Conservation (phyloP, 2,113 vertebrate genomes). For the Centropus unirufus region DNA sequence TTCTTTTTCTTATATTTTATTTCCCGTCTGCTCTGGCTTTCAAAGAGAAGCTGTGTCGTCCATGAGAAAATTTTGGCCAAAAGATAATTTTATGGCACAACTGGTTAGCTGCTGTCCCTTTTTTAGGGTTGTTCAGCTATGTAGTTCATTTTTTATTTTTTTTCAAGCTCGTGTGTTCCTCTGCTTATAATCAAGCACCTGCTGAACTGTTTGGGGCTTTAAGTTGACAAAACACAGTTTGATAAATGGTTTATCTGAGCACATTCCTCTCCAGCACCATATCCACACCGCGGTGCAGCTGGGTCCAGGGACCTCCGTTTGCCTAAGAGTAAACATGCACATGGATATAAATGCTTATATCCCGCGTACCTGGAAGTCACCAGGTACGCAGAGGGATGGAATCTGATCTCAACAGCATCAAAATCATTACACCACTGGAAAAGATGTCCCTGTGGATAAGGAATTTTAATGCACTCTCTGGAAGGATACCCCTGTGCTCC, state of each 20-base stretch:
- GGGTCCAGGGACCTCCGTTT: neutral
- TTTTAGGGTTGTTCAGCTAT: neutral
- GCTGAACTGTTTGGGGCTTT: neutral
- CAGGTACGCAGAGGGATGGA: neutral
- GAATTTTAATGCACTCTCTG: neutral
- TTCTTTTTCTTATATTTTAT: neutral
- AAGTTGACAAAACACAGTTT: neutral
- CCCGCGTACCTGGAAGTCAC: neutral
- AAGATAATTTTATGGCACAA: neutral
- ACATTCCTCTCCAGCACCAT: neutral
- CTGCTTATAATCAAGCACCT: neutral
- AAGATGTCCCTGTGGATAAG: neutral
- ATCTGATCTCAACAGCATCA: neutral
- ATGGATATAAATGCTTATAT: neutral
- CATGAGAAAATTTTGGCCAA: neutral
- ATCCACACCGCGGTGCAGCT: rapidly evolving
- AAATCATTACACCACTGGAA: neutral
- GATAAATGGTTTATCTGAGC: neutral
- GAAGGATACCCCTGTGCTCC: neutral
- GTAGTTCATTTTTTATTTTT: neutral
- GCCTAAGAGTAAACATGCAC: neutral
- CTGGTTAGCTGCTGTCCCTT: neutral
- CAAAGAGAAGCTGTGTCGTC: neutral
- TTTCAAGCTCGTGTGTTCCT: neutral
- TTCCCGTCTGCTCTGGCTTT: neutral